Evolutionary conservation across 2,888 invertebrate species (phyloP).

Genomic region (Deilephila porcellus): DNA sequence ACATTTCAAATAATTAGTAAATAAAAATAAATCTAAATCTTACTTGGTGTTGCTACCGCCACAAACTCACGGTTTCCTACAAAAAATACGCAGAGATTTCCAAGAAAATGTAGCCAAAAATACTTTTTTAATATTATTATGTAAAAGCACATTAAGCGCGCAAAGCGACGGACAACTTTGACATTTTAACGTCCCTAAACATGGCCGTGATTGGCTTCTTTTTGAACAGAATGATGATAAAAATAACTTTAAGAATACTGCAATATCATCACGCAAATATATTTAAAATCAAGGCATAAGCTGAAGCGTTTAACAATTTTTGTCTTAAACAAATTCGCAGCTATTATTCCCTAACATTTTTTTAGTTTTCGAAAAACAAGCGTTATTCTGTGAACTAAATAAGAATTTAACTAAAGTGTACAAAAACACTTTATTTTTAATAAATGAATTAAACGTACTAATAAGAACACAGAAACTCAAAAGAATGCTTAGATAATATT

Average conservation of each 20-base stretch:
- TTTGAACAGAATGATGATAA: conserved; percentile 14
- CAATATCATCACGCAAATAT: conserved; percentile 2
- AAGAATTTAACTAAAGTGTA: too few relatives aligned
- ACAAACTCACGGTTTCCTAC: neutral
- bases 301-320: neutral
- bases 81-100: neutral
- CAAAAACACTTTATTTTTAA: too few relatives aligned
- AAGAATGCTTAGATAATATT: too few relatives aligned
- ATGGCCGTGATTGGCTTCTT: conserved; percentile 22
- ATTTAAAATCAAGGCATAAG: neutral
- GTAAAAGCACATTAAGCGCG: neutral
- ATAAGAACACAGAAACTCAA: too few relatives aligned
- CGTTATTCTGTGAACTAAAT: too few relatives aligned
- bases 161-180: conserved; percentile 3
- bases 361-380: too few relatives aligned
- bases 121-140: conserved; percentile 9
- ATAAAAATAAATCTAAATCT: too few relatives aligned
- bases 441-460: too few relatives aligned
- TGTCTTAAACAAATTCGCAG: neutral
- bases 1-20: too few relatives aligned
- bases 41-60: too few relatives aligned
- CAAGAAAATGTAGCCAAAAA: neutral
- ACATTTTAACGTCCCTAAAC: conserved; percentile 4
- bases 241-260: conserved; percentile 20
- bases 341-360: too few relatives aligned